These are phyloP conservation scores for Epinephelus malabaricus DNA, from an alignment of 2,797 vertebrate species.

Conservation along the genomic window DNA sequence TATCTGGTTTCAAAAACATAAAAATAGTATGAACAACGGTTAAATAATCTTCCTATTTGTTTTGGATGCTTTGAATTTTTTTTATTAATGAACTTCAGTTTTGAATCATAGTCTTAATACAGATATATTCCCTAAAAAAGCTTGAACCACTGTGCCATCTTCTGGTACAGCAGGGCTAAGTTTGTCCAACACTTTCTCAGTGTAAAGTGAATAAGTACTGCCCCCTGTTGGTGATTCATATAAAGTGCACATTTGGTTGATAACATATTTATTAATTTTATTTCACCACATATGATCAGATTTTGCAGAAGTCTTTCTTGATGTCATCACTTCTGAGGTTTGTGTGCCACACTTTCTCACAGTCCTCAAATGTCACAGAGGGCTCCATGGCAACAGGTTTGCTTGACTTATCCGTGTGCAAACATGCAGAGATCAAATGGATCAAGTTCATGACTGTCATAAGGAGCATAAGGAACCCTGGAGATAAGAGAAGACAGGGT, in stretches of 20 bases:
- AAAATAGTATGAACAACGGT: background rate
- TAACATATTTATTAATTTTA: background rate
- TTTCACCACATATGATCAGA: background rate
- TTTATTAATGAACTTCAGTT: conserved; percentile 4
- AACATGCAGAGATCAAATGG: conserved; percentile 58
- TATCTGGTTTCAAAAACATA: background rate
- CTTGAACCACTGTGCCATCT: conserved; percentile 54
- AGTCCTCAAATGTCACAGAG: background rate
- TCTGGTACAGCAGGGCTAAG: conserved; percentile 12
- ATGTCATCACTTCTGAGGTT: background rate
- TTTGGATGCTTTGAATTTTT: background rate
- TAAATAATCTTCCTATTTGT: background rate
- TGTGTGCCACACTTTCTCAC: conserved; percentile 43
- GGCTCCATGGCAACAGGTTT: background rate
- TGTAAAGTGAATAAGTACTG: conserved; percentile 52
- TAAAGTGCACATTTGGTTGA: conserved; percentile 20
- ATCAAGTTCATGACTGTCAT: conserved; percentile 62
- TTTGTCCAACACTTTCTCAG: background rate
- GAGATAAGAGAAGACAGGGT: background rate
- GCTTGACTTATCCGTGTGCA: conserved; percentile 6
- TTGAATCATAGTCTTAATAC: background rate
- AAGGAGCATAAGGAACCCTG: conserved; percentile 71
- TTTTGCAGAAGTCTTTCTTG: background rate
- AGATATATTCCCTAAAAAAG: background rate
- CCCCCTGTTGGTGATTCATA: conserved; percentile 57